phyloP scores from a whole-genome alignment of 2,113 vertebrate species.

The Hemiprocne comata region DNA sequence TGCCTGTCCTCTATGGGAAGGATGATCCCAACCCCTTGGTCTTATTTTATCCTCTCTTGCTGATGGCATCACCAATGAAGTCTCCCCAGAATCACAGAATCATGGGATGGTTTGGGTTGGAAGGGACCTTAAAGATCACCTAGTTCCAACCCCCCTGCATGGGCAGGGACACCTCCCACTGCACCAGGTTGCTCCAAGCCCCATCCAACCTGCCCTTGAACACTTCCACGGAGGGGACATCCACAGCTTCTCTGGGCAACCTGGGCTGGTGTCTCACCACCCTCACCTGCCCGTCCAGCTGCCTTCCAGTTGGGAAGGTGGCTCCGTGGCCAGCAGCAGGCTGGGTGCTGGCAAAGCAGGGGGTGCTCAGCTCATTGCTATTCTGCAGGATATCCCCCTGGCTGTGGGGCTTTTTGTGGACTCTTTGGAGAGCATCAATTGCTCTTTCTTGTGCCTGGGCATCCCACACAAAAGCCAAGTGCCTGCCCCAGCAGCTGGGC shows the following conservation, averaged over 20 bases:
- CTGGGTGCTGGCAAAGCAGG: neutral
- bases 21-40: neutral
- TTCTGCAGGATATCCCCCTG: neutral
- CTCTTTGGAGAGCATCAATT: neutral
- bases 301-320: fast-evolving
- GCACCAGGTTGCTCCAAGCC: too few species aligned
- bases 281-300: fast-evolving
- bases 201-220: too few species aligned
- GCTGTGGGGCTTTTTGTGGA: neutral
- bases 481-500: neutral
- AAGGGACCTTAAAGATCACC: too few species aligned
- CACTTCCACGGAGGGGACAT: too few species aligned
- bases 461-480: fast-evolving
- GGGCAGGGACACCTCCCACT: too few species aligned
- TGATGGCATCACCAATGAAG: neutral
- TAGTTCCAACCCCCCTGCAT: too few species aligned
- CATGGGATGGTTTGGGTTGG: too few species aligned
- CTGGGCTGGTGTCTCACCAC: too few species aligned
- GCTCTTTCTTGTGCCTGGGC: neutral
- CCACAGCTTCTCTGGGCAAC: too few species aligned
- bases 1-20: neutral
- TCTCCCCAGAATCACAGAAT: neutral
- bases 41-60: neutral
- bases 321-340: neutral
- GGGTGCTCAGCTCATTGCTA: neutral